phyloP scores from a whole-genome alignment of 2,113 vertebrate genomes.

The Microtus montanus region DNA sequence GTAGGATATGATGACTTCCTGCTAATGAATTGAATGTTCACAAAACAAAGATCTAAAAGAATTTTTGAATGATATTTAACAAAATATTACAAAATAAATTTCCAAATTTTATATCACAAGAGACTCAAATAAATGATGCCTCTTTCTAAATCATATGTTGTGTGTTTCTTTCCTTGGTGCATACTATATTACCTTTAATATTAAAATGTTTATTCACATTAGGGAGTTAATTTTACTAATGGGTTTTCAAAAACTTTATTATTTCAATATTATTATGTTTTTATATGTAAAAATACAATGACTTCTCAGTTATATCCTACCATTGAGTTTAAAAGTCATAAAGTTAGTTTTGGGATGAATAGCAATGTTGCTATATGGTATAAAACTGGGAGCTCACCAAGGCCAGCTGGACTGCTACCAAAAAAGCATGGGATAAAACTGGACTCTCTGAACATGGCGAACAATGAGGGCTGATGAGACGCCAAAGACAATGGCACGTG shows the following conservation, averaged over 20 bases:
- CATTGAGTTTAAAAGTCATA: not conserved
- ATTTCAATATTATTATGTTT: conserved; percentile 30
- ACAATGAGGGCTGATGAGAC: too few species aligned
- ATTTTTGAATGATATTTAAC: not conserved
- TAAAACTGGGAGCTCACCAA: too few species aligned
- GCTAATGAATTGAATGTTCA: not conserved
- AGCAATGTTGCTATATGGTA: not conserved
- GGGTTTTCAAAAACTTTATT: not conserved
- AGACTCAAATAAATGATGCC: not conserved
- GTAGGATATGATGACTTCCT: not conserved
- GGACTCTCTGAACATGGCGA: too few species aligned
- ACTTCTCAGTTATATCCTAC: not conserved
- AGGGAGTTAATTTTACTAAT: not conserved
- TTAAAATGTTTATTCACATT: not conserved
- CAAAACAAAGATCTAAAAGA: not conserved
- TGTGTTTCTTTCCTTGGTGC: not conserved
- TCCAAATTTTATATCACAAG: not conserved
- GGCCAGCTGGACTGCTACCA: too few species aligned
- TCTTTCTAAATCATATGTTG: not conserved
- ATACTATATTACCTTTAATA: not conserved
- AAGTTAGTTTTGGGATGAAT: not conserved
- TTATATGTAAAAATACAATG: not conserved
- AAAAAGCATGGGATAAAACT: too few species aligned
- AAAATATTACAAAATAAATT: not conserved
- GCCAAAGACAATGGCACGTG: too few species aligned